Evolutionary conservation across 2,113 vertebrate species (phyloP), one percentile per base, ranked within the genome.

Genomic region (Oryzias curvinotus): DNA sequence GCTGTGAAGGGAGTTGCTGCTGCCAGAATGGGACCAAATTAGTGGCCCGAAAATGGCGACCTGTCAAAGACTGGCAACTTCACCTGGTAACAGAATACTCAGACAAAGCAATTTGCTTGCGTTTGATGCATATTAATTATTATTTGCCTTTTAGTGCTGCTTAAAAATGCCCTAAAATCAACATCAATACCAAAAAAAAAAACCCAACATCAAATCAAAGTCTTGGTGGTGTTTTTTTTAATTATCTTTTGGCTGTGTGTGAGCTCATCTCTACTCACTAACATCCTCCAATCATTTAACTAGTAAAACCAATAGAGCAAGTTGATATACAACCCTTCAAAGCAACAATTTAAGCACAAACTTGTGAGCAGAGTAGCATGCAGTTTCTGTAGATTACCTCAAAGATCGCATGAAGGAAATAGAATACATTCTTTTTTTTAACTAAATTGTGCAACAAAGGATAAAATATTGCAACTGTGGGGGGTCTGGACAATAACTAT

Each of bases 1-100:
- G 93, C 95, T 98, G 95, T 96, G 95, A 92, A 92, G 95, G 95
- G 95, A 93, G 93, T 93, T 95, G 93, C 94, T 91, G 88, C 90
- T 91, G 91, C 92, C 91, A 94, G 91, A 91, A 91, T 88, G 93
- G 93, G 93, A 95, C 92, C 92, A 95, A 96, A 98, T 97, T 96
- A 96, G 92, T 91, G 94, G 94, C 93, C 91, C 85, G 91, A 94
- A 95, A 94, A 93, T 94, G 94, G 93, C 92, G 93, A 93, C 95
- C 94, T 95, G 93, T 95, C 91, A 93, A 12, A 87, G 92, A 93
- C 89, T 90, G 78, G 90, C 91, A 86, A 93, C 90, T 92, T 97
- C 92, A 96, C 93, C 92, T 96, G 94, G 90, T 92, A 92, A 91
- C 92, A 80, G 85, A 84, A 89, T 85, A 87, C 66, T 57, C 25